Percentiles rank a stretch among this genome's conserved stretches.
Conservation (phyloP, 2,113 vertebrate genomes). For the Podarcis raffonei region DNA sequence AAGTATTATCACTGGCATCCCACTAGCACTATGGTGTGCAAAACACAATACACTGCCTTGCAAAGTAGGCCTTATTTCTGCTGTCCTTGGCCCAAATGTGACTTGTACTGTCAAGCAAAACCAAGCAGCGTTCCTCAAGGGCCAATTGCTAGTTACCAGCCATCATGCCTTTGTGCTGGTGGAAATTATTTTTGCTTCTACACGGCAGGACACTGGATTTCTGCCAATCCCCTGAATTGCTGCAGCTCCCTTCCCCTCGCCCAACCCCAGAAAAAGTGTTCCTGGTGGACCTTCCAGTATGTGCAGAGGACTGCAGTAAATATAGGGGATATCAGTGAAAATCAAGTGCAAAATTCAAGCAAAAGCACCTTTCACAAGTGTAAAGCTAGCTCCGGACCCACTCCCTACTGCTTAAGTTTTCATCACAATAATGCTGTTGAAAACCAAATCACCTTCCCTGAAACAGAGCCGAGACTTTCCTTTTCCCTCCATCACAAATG, state of each 20-base stretch:
- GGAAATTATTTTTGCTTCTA: neutral
- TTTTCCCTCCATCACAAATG: constrained; percentile 66
- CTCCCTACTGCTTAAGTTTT: constrained; percentile 54
- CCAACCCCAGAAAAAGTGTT: too few relatives aligned
- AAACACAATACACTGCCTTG: neutral
- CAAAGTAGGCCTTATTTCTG: neutral
- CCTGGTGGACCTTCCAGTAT: too few relatives aligned
- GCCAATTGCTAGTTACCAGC: neutral
- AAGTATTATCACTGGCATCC: neutral
- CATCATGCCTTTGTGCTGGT: too few relatives aligned
- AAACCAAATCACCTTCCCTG: constrained; percentile 64
- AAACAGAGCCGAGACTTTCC: constrained; percentile 53
- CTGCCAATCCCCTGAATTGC: too few relatives aligned
- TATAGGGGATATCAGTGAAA: too few relatives aligned
- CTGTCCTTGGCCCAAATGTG: neutral
- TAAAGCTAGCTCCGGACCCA: too few relatives aligned
- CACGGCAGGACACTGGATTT: neutral
- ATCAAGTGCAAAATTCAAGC: too few relatives aligned
- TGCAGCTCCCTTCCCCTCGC: too few relatives aligned
- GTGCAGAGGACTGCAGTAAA: too few relatives aligned
- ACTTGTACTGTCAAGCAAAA: neutral
- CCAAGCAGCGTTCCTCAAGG: neutral
- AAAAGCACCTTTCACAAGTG: too few relatives aligned
- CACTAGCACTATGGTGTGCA: neutral
- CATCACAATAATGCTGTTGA: constrained; percentile 54